Base-by-base conservation (phyloP, 2,113 vertebrate genomes). In the Pterocles burchelli region DNA sequence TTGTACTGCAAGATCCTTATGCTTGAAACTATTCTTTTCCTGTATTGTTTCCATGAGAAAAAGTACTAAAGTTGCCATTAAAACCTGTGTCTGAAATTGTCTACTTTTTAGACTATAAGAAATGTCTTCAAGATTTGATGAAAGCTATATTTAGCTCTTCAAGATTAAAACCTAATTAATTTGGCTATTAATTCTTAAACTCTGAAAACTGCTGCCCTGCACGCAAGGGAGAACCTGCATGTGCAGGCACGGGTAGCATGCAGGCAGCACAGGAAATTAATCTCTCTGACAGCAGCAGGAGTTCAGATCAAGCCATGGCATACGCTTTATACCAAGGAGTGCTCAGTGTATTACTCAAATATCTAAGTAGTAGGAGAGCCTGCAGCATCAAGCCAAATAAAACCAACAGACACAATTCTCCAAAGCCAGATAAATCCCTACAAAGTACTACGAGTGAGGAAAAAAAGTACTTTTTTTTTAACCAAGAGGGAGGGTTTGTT, bases 141-240 rank as follows among this genome's bases (percentile, higher is more conserved):
- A 31, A 71, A 90, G 51, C 68, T 97, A 88, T 90, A 86, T 88
- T 93, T 96, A 96, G 79, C 41, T 57, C 33, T 29, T 25, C 65
- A 86, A 77, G 55, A 91, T 77, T 83, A 93, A 92, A 93, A 78
- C 34, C 88, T 79, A 92, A 96, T 97, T 97, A 94, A 92, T 90
- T 71, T 59, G 38, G 63, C 90, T 94, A 67, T 96, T 95, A 95
- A 92, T 91, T 90, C 89, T 31, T 65, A 68, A 72, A 66, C 61
- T 95, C 52, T 79, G 94, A 57, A 87, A 83, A 91, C 43, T 38
- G 85, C 85, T 77, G 78, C 38, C 71, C 72, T 57, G 88, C 46
- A 80, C 41, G 0, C 88, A 59, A n/a, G 71, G 82, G 88, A 96
- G 67, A 92, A 65, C 17, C 45, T 58, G 65, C 12, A 3, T 7